Evolutionary conservation across 2,113 vertebrate species (phyloP), one percentile per base, ranked within the genome.

Genomic region (Himantopus leucocephalus): DNA sequence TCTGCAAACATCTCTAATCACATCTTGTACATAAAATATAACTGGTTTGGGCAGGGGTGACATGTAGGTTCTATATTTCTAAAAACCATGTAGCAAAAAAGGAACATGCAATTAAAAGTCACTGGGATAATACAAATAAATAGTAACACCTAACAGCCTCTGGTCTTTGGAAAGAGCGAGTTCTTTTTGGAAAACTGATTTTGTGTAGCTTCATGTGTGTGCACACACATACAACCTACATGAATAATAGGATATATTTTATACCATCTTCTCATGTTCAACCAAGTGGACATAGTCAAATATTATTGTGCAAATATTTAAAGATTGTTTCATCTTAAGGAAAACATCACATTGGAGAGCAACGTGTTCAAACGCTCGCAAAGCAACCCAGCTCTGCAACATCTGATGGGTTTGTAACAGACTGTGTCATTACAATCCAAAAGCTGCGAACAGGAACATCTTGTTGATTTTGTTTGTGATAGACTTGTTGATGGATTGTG

Each of bases 381-480:
- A 37, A 72, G 68, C 50, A 89, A 52, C 72, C 39, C 64, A 75
- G 74, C 82, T 59, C 78, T 67, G 71, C 66, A 95, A 58, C 84
- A 82, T 87, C 91, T 82, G 70, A 92, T 62, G 80, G 53, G 23
- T 88, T 88, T 90, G 47, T 88, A 96, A 93, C 71, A 96, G 89
- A 67, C 91, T 92, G 66, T 93, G 71, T 82, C 92, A 81, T 83
- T 92, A 52, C 55, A 52, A 84, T 83, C 88, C 85, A 92, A 95
- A 96, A 92, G 30, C 85, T 81, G 90, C 10, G 0, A 95, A 94
- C 2, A 9, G 41, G 93, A 96, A 94, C 93, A 96, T 96, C 62
- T 85, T 95, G 96, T 68, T 73, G 92, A 90, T 88, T 90, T 94
- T 94, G 50, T 76, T 94, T 90, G 84, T n/a, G 84, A 92, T 96